Conservation (phyloP, 2,888 invertebrate species). For the Helleia helle region DNA sequence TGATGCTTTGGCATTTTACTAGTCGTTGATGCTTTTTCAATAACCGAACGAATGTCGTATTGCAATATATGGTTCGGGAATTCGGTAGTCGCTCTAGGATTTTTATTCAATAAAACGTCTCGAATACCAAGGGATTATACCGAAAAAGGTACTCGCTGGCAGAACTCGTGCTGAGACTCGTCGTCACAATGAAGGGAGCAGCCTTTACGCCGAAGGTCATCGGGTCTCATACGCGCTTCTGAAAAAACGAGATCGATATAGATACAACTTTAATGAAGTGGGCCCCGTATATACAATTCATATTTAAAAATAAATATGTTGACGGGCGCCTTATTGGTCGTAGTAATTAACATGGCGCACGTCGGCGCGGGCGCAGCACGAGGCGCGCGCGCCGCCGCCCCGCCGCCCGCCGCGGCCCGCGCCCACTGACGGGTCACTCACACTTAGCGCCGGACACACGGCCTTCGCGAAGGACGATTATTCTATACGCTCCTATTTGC, state of each 20-base stretch:
- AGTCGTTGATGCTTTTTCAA: slow-evolving; percentile 42
- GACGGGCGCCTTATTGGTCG: slow-evolving; percentile 61
- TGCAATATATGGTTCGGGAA: slow-evolving; percentile 60
- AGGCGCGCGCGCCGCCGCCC: slow-evolving; percentile 28
- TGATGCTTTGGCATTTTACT: slow-evolving; percentile 31
- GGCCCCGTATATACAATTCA: slow-evolving; percentile 37
- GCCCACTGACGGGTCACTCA: slow-evolving; percentile 53
- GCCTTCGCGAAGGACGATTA: slow-evolving; percentile 56
- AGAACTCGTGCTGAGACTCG: slow-evolving; percentile 44
- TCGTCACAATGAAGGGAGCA: no score
- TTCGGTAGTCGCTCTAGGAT: slow-evolving; percentile 53
- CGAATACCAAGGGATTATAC: slow-evolving; percentile 45
- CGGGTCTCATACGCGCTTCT: slow-evolving; percentile 25
- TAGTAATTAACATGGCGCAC: slow-evolving; percentile 61
- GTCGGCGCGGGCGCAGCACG: slow-evolving; percentile 38
- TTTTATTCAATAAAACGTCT: slow-evolving; percentile 54
- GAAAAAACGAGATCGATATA: slow-evolving; percentile 35
- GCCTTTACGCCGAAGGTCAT: slow-evolving; percentile 54
- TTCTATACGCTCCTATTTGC: slow-evolving; percentile 27
- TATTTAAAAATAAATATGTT: slow-evolving; percentile 54
- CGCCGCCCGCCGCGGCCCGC: slow-evolving; percentile 54
- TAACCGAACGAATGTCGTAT: slow-evolving; percentile 51
- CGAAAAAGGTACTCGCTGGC: slow-evolving; percentile 53
- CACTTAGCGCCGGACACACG: slow-evolving; percentile 38
- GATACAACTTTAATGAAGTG: slow-evolving; percentile 43